phyloP scores from a whole-genome alignment of 2,113 vertebrate genomes.

The Tursiops truncatus region DNA sequence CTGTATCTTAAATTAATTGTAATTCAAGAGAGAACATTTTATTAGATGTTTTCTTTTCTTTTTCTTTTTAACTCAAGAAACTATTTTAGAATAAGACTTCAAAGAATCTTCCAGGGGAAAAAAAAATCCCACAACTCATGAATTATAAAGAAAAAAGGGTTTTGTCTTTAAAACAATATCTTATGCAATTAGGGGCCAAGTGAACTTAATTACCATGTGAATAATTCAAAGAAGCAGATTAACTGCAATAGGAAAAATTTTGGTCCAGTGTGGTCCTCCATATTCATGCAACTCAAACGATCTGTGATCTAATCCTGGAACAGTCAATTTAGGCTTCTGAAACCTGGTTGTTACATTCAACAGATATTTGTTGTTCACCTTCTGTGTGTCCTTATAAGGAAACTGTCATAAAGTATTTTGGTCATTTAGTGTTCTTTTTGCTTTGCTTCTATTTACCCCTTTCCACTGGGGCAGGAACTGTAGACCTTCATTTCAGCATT shows the following conservation, averaged over 20 bases:
- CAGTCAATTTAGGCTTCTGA: neutral
- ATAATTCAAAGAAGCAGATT: constrained; percentile 36
- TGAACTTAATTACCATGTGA: constrained; percentile 20
- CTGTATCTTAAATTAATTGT: constrained; percentile 44
- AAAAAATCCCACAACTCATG: neutral
- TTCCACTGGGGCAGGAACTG: neutral
- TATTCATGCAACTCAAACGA: neutral
- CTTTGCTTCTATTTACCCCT: neutral
- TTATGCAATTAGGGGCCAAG: neutral
- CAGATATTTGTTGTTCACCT: neutral
- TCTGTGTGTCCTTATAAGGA: neutral
- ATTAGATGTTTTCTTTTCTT: neutral
- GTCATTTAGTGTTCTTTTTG: neutral
- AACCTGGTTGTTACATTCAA: neutral
- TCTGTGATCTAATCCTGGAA: neutral
- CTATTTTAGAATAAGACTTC: constrained; percentile 21
- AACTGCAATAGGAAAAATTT: neutral
- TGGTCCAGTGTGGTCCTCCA: neutral
- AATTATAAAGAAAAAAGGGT: neutral
- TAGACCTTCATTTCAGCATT: neutral
- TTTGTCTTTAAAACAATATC: constrained; percentile 51
- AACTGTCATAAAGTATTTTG: neutral
- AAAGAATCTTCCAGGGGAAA: neutral
- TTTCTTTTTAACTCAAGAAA: neutral
- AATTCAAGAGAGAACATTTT: constrained; percentile 15